Evolutionary conservation across 2,113 vertebrate genomes (phyloP).

Genomic region (Malurus cyaneus): DNA sequence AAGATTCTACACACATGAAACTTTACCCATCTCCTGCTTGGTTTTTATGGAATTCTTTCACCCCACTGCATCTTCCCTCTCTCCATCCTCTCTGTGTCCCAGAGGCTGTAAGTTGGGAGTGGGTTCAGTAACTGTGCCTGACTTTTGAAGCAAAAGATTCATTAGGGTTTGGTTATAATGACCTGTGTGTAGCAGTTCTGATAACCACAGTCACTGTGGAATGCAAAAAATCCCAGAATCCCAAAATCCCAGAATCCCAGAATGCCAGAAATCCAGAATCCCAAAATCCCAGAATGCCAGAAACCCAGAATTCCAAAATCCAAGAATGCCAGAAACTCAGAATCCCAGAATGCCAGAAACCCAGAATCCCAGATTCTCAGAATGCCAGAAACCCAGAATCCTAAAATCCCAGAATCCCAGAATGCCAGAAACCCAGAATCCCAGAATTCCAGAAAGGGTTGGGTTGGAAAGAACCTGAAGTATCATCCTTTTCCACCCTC

Average conservation of each 20-base stretch:
- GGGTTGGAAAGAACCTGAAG: not conserved
- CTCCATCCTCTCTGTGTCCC: not conserved
- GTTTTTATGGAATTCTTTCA: not conserved
- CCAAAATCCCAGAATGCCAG: too few relatives aligned
- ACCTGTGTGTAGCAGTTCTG: not conserved
- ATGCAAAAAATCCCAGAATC: not conserved
- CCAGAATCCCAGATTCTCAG: too few relatives aligned
- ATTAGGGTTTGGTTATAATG: not conserved
- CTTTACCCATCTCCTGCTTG: accelerated
- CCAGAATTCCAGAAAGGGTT: not conserved
- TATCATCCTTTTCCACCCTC: not conserved
- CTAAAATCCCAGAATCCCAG: too few relatives aligned
- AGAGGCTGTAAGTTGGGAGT: not conserved
- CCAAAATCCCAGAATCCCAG: not conserved
- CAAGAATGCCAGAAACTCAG: too few relatives aligned
- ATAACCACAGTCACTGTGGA: not conserved
- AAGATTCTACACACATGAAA: not conserved
- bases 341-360: not conserved
- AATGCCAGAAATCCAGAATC: too few relatives aligned
- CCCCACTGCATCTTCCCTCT: not conserved
- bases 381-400: not conserved
- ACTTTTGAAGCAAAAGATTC: not conserved
- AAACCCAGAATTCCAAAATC: too few relatives aligned
- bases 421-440: too few relatives aligned
- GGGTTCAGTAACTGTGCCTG: not conserved